Conservation (phyloP, 2,797 vertebrate genomes). For the Vireo griseus region DNA sequence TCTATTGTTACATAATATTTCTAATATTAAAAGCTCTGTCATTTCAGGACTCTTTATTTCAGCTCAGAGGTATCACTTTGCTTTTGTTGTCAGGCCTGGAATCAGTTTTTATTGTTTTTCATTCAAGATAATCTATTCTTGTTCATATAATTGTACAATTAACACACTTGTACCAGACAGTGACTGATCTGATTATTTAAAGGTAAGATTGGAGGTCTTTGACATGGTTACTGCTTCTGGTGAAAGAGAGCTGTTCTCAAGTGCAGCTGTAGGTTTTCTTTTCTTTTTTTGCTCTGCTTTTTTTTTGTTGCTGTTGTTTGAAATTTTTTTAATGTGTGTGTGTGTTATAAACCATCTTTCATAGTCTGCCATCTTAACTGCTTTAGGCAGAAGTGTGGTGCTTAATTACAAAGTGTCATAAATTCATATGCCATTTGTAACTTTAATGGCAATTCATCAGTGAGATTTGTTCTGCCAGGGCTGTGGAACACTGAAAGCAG, state of each 20-base stretch:
- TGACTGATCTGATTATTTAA: not conserved
- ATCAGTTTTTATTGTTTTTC: not conserved
- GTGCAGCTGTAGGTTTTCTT: not conserved
- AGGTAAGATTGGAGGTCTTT: not conserved
- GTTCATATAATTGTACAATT: not conserved
- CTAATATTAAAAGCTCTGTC: not conserved
- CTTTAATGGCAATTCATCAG: conserved; percentile 54
- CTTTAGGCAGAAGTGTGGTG: not conserved
- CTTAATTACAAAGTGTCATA: conserved; percentile 63
- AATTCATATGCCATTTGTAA: conserved; percentile 56
- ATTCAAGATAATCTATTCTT: not conserved
- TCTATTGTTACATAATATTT: not conserved
- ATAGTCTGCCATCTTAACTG: not conserved
- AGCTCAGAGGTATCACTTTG: not conserved
- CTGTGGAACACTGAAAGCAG: conserved; percentile 28
- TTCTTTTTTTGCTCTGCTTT: not conserved
- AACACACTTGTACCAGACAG: not conserved
- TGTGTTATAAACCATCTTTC: not conserved
- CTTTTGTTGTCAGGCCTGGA: not conserved
- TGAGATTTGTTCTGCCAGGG: conserved; percentile 51
- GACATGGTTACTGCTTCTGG: not conserved
- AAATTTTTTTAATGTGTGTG: not conserved
- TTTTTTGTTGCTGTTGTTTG: not conserved
- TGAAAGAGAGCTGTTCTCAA: not conserved
- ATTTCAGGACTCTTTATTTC: not conserved